phyloP scores from a whole-genome alignment of 2,797 vertebrate genomes.

The Crossoptilon crossoptilon region DNA sequence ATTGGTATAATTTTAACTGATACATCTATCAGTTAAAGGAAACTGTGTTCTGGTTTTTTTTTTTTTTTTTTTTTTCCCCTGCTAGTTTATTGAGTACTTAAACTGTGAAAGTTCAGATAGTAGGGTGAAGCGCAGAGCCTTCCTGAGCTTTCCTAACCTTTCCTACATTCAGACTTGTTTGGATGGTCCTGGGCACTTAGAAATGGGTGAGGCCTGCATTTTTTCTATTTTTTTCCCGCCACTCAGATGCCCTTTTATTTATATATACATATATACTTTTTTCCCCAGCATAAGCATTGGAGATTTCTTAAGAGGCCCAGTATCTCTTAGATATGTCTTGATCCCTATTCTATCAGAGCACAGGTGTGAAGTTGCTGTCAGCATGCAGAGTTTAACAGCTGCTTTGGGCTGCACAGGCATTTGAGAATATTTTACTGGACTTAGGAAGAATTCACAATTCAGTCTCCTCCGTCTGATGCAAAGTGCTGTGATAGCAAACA shows the following conservation, averaged over 20 bases:
- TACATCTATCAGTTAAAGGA: not conserved
- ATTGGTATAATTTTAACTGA: slow-evolving; percentile 28
- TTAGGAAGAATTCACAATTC: slow-evolving; percentile 41
- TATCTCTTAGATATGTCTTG: not conserved
- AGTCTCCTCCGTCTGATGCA: not conserved
- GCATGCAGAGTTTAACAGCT: not conserved
- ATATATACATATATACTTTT: not conserved
- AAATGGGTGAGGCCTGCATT: not conserved
- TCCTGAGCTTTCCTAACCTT: not conserved
- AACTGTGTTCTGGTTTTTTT: not conserved
- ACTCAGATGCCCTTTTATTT: not conserved
- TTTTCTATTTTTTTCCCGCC: not conserved
- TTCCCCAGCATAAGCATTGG: not conserved
- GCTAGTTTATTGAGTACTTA: not conserved
- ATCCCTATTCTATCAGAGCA: not conserved
- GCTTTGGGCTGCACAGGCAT: not conserved
- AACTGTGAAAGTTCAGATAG: slow-evolving; percentile 36
- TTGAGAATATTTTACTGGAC: slow-evolving; percentile 22
- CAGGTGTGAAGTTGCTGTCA: not conserved
- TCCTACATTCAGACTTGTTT: not conserved
- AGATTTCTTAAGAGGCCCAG: not conserved
- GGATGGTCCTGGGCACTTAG: not conserved
- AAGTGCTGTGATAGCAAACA: slow-evolving; percentile 1
- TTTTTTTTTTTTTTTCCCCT: slow-evolving; percentile 60
- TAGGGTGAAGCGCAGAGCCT: slow-evolving; percentile 16